A percentile compares a stretch with the other conserved stretches of the same genome.
Conservation (phyloP, 2,888 invertebrate genomes). For the Thymelicus acteon region DNA sequence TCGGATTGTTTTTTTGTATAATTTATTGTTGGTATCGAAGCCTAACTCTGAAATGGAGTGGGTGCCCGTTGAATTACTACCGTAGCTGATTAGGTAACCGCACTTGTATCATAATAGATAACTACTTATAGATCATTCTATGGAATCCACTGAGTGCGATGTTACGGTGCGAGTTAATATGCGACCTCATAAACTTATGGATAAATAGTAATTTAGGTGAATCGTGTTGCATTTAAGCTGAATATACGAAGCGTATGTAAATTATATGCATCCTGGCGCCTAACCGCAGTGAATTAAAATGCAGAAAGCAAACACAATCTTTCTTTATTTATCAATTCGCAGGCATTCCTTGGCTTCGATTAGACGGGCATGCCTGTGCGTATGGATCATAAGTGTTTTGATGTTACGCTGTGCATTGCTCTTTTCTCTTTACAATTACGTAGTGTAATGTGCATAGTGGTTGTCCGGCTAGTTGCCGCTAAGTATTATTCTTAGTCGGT, state of each 20-base stretch:
- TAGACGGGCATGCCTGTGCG: slow-evolving; percentile 37
- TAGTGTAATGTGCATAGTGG: slow-evolving; percentile 45
- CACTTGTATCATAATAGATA: slow-evolving; percentile 24
- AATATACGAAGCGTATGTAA: slow-evolving; percentile 23
- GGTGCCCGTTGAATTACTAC: slow-evolving; percentile 52
- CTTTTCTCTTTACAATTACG: slow-evolving; percentile 25
- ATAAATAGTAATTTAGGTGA: slow-evolving; percentile 15
- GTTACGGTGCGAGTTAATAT: background rate
- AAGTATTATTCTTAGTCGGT: slow-evolving; percentile 73
- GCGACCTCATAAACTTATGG: background rate
- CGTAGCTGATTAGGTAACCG: slow-evolving; percentile 40
- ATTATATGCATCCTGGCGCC: slow-evolving; percentile 31
- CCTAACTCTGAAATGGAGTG: slow-evolving; percentile 42
- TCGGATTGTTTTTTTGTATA: slow-evolving; percentile 63
- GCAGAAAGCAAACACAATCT: slow-evolving; percentile 31
- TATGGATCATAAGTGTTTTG: slow-evolving; percentile 39
- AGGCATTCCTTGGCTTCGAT: slow-evolving; percentile 39
- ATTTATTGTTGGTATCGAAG: slow-evolving; percentile 29
- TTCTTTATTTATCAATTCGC: slow-evolving; percentile 37
- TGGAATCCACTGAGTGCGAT: slow-evolving; percentile 6
- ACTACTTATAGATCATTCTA: slow-evolving; percentile 6
- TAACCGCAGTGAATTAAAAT: slow-evolving; percentile 29
- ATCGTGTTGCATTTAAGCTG: slow-evolving; percentile 3
- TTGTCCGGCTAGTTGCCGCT: slow-evolving; percentile 56
- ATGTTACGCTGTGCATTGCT: slow-evolving; percentile 33